Evolutionary conservation across 2,113 vertebrate genomes (phyloP).

Genomic region (Copsychus sechellarum): DNA sequence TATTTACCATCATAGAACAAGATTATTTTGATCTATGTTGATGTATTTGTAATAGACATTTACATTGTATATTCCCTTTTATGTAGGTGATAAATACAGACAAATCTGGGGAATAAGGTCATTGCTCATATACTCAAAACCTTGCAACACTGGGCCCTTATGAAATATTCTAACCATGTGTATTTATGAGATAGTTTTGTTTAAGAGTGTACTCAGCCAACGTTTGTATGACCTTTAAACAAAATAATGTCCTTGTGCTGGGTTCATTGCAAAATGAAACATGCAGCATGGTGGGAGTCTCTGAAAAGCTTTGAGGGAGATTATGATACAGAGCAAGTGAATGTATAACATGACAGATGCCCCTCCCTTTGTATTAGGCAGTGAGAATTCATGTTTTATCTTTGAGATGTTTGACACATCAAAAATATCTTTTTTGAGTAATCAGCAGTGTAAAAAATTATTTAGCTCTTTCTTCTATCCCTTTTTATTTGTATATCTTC

Average conservation of each 20-base stretch:
- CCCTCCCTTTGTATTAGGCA: neutral
- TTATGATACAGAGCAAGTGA: neutral
- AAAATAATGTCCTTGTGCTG: neutral
- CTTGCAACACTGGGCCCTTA: neutral
- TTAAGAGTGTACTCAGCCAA: neutral
- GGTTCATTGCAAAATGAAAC: constrained; percentile 10
- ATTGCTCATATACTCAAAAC: neutral
- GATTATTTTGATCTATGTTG: neutral
- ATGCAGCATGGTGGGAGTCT: neutral
- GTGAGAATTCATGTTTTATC: constrained; percentile 32
- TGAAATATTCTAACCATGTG: neutral
- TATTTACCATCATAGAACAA: neutral
- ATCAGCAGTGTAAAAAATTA: neutral
- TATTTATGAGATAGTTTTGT: constrained; percentile 29
- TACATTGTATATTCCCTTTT: neutral
- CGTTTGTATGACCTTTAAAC: constrained; percentile 11
- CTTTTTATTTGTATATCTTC: constrained; percentile 14
- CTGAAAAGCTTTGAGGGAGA: neutral
- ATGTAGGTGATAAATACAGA: neutral
- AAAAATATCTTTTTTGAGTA: neutral
- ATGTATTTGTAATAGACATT: neutral
- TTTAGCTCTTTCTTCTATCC: neutral
- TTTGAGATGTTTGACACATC: neutral
- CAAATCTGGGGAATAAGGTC: neutral
- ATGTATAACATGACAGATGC: neutral